Evolutionary conservation across 35 echinoderm and acorn worm species (phyloP).

Genomic region (Nesometra sesokonis): DNA sequence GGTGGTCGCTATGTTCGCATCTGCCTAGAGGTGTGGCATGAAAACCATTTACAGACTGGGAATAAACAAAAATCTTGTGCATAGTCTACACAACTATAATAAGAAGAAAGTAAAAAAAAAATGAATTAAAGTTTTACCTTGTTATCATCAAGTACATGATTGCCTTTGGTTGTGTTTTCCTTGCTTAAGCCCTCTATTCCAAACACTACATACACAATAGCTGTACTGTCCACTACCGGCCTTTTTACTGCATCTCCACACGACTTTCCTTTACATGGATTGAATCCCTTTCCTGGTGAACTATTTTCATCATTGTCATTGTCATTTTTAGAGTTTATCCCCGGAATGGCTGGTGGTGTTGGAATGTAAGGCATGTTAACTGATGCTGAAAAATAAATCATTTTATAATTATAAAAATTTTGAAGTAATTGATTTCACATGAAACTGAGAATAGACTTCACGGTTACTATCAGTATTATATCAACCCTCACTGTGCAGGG

Average conservation of each 20-base stretch:
- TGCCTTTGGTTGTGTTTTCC: constrained; percentile 7
- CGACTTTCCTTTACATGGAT: constrained; percentile 36
- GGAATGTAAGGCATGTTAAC: not conserved
- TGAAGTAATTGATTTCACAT: no score
- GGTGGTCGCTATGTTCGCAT: no score
- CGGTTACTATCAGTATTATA: no score
- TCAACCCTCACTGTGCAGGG: no score
- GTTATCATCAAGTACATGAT: constrained; percentile 47
- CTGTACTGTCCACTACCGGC: constrained; percentile 52
- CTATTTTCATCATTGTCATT: not conserved
- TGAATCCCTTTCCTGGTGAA: constrained; percentile 16
- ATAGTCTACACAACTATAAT: no score
- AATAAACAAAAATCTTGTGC: no score
- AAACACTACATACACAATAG: constrained; percentile 70
- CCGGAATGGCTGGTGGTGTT: not conserved
- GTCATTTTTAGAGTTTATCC: not conserved
- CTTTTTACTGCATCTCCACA: constrained; percentile 36
- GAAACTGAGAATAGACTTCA: no score
- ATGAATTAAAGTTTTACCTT: constrained; percentile 32
- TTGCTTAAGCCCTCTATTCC: constrained; percentile 37
- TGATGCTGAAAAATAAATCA: not conserved
- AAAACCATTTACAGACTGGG: no score
- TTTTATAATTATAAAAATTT: no score
- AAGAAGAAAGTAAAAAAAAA: no score
- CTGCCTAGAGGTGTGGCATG: no score